These are phyloP conservation scores for Parauchenoglanis punctatus DNA, from an alignment of 2,797 vertebrate genomes.

Conservation along the genomic window DNA sequence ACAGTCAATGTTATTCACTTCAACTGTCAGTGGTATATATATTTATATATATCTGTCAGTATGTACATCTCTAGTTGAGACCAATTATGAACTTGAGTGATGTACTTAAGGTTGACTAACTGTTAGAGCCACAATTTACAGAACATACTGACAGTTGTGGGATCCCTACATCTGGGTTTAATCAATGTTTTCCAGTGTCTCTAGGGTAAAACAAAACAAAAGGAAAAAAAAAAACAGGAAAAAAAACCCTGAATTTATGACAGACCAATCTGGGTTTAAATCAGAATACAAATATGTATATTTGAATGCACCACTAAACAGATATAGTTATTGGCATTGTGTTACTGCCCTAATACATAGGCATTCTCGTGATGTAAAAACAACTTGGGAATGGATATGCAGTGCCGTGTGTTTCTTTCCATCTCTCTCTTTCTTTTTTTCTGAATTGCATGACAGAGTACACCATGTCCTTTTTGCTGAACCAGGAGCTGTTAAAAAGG, in stretches of 20 bases:
- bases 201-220: not conserved
- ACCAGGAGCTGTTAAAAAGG: constrained; percentile 31
- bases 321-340: not conserved
- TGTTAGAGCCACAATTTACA: too few relatives aligned
- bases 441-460: constrained; percentile 1
- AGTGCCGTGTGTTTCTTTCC: not conserved
- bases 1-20: too few relatives aligned
- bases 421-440: not conserved
- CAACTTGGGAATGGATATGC: not conserved
- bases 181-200: not conserved
- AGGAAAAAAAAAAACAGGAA: not conserved
- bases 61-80: not conserved
- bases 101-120: not conserved
- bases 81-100: not conserved
- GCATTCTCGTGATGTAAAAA: not conserved
- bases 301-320: not conserved
- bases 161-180: not conserved
- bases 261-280: not conserved
- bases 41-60: not conserved
- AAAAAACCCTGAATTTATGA: not conserved
- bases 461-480: constrained; percentile 49
- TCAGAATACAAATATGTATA: not conserved
- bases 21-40: too few relatives aligned
- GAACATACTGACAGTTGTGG: not conserved
- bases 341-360: not conserved